phyloP scores from a whole-genome alignment of 2,797 vertebrate species.

The Antrozous pallidus region DNA sequence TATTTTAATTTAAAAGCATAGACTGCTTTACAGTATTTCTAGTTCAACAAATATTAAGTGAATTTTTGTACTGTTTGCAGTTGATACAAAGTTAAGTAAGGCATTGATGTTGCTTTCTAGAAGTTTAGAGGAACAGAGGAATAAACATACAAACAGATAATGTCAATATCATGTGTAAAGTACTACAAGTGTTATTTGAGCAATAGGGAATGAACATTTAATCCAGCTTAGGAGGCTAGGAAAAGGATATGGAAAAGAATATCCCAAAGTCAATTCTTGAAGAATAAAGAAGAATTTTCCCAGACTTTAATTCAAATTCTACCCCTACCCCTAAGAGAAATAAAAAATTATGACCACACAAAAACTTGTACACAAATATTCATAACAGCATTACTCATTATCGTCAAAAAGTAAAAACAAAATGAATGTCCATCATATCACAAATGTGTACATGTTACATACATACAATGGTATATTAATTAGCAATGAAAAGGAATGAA shows the following conservation, averaged over 20 bases:
- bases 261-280: background rate
- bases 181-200: background rate
- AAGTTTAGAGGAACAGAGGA: background rate
- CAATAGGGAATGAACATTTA: background rate
- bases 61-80: background rate
- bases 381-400: background rate
- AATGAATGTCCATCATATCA: background rate
- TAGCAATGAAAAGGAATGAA: slow-evolving; percentile 19
- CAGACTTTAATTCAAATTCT: background rate
- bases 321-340: background rate
- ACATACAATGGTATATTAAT: background rate
- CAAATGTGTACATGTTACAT: background rate
- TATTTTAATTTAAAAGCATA: slow-evolving; percentile 48
- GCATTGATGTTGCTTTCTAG: background rate
- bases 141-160: background rate
- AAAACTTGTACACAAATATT: slow-evolving; percentile 6
- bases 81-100: background rate
- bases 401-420: background rate
- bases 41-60: slow-evolving; percentile 24
- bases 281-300: background rate
- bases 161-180: background rate
- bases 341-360: background rate
- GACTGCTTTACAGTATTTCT: background rate
- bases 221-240: background rate
- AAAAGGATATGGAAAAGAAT: background rate